Evolutionary conservation across 1,140 invertebrate genomes (phyloP), one percentile per base, ranked within the genome.

Genomic region (Hestina assimilis): DNA sequence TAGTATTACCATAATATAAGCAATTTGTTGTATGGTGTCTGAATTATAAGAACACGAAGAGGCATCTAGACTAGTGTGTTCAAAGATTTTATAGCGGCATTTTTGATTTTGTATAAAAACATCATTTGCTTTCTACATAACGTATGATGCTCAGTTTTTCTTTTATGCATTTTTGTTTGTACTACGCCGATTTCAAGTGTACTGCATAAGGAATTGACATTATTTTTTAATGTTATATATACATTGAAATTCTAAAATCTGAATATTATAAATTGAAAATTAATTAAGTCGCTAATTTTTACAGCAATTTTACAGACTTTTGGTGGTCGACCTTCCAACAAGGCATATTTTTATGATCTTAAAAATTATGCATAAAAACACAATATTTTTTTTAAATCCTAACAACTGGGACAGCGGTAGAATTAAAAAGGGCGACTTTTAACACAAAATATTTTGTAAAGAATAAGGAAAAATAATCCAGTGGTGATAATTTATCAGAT

Each of bases 1-100:
- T 51, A 58, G n/a, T 35, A 58, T 50, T 51, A 51, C 20, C 40
- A 26, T 43, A 47, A 14, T 28, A 21, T 45, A 23, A 29, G 23
- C 42, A 23, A 50, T 43, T 43, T 43, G 55, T 45, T 45, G 41
- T 15, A 33, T 31, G 26, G 28, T 8, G 31, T 43, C 6, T 45
- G 41, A 29, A 26, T 43, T 35, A 3, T 54, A 54, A 29, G 17
- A 21, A 42, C 20, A 14, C n/a, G 20, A 42, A 19, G 6, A 3
- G 19, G 33, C 17, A 11, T 17, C 33, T 38, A 38, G 15, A 11
- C 9, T 19, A 38, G 1, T 33, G 31, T 5, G 15, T 38, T 14
- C 15, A 38, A 28, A n/a, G 15, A 2, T 20, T 9, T 19, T n/a
- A 17, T 8, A 8, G 14, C 12, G 31, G 15, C 33, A 6, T 19